A percentile compares a stretch with the other conserved stretches of the same genome.
These are phyloP conservation scores for Ormyrus thymus DNA, from an alignment of 2,888 invertebrate species.

Conservation along the genomic window DNA sequence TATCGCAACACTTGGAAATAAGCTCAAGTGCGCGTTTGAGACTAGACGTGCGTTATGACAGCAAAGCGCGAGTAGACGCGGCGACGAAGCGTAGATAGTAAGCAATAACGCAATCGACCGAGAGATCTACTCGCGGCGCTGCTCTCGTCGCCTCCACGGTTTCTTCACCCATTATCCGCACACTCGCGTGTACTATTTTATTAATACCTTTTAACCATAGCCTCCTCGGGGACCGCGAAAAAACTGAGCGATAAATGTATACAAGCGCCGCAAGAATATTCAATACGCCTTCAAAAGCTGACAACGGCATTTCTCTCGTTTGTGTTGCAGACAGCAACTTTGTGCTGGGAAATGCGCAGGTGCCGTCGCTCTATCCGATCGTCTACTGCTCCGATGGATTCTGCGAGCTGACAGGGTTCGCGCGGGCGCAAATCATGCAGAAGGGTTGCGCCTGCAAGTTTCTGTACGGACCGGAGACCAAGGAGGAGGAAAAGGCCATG, in stretches of 20 bases:
- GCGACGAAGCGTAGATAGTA: conserved; percentile 33
- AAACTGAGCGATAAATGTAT: neutral
- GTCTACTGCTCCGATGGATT: conserved; percentile 98
- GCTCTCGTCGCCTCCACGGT: conserved; percentile 2
- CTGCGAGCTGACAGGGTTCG: conserved; percentile 95
- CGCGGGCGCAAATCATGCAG: conserved; percentile 97
- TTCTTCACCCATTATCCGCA: neutral
- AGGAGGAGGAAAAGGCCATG: conserved; percentile 90
- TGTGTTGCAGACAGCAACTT: conserved; percentile 92
- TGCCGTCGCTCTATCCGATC: conserved; percentile 90
- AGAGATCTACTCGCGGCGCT: conserved; percentile 28
- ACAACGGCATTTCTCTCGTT: neutral
- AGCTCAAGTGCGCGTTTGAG: too few relatives aligned
- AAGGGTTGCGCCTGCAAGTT: conserved; percentile 97
- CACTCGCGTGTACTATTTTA: neutral
- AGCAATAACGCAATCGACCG: conserved; percentile 35
- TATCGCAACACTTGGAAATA: too few relatives aligned
- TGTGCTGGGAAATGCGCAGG: conserved; percentile 96
- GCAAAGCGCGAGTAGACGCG: neutral
- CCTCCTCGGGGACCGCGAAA: neutral
- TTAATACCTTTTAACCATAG: conserved; percentile 8
- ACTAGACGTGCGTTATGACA: too few relatives aligned
- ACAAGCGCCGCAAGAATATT: too few relatives aligned
- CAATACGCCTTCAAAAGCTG: too few relatives aligned
- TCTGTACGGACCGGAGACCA: conserved; percentile 93